Evolutionary conservation across 2,797 vertebrate species (phyloP).

Genomic region (Holocentrus rufus): DNA sequence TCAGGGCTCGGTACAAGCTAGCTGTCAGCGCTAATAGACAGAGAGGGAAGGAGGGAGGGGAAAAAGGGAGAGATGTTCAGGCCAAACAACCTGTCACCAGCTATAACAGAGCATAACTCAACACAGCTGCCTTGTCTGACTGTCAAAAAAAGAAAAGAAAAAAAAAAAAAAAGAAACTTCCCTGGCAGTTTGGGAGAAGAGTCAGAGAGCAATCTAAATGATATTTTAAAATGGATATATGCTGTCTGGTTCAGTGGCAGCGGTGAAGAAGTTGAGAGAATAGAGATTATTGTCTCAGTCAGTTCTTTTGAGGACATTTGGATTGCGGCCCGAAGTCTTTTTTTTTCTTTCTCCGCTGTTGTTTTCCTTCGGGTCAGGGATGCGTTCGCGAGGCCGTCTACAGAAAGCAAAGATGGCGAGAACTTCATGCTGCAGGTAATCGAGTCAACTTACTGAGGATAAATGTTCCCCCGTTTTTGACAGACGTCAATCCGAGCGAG

Average conservation of each 20-base stretch:
- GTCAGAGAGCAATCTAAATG: conserved; percentile 3
- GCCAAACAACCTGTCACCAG: conserved; percentile 66
- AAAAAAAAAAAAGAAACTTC: conserved; percentile 41
- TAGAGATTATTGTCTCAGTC: conserved; percentile 2
- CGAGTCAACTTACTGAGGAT: neutral
- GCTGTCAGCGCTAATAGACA: conserved; percentile 77
- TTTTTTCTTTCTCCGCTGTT: neutral
- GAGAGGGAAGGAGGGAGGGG: conserved; percentile 42
- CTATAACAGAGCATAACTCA: conserved; percentile 38
- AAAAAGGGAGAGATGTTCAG: conserved; percentile 45
- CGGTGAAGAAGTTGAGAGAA: neutral
- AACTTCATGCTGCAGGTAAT: neutral
- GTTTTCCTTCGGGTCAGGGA: neutral
- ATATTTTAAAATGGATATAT: neutral
- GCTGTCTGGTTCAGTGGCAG: conserved; percentile 6
- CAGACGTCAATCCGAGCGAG: too few species aligned
- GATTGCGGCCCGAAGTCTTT: neutral
- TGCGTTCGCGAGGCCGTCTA: neutral
- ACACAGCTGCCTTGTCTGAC: conserved; percentile 31
- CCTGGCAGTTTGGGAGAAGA: conserved; percentile 26
- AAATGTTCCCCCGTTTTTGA: too few species aligned
- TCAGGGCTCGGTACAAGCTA: conserved; percentile 53
- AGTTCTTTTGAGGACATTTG: neutral
- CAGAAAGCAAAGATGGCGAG: neutral
- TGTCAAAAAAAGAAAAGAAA: conserved; percentile 43